Evolutionary conservation across 2,797 vertebrate species (phyloP), one percentile per base, ranked within the genome.

Genomic region (Carduelis carduelis): DNA sequence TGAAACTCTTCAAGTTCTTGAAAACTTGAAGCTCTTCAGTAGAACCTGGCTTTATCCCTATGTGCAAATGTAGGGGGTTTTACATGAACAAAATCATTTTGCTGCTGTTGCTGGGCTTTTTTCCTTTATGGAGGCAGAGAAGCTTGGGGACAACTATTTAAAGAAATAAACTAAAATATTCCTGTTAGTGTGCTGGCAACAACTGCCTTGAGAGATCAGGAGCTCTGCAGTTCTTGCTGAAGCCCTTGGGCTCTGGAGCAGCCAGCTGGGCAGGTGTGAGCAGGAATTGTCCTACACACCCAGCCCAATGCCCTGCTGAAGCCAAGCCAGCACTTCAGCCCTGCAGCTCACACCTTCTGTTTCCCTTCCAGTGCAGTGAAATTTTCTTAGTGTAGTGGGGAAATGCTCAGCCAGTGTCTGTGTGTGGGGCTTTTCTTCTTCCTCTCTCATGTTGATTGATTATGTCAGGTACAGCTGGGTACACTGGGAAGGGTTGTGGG

Each of bases 51-150:
- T 46, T 28, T 12, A 0, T 43, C 81, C 75, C 57, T 60, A 2
- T 22, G 15, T 39, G 15, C 23, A 41, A 12, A 60, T 3, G 0
- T 18, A 30, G 17, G 18, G 16, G 0, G 0, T 2, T 72, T 82
- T 57, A 47, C 7, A 20, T 30, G 6, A 76, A 24, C 15, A 55
- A n/a, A 87, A 14, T 28, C 47, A 11, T 11, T 53, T 79, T 17
- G 13, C 35, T 57, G 5, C 22, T 66, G 24, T 56, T 2, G 0
- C 53, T 61, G 39, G 81, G 20, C 1, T 56, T 37, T n/a, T 41
- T 30, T 37, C 11, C 8, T 19, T 34, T 52, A 22, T 43, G 63
- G 60, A 55, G 43, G 35, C 52, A 63, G 63, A 70, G 47, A 76
- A 77, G 35, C 12, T 27, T 22, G 14, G 16, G 34, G 24, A 39